Conservation (phyloP, 2,113 vertebrate genomes). For the Neopipo cinnamomea region DNA sequence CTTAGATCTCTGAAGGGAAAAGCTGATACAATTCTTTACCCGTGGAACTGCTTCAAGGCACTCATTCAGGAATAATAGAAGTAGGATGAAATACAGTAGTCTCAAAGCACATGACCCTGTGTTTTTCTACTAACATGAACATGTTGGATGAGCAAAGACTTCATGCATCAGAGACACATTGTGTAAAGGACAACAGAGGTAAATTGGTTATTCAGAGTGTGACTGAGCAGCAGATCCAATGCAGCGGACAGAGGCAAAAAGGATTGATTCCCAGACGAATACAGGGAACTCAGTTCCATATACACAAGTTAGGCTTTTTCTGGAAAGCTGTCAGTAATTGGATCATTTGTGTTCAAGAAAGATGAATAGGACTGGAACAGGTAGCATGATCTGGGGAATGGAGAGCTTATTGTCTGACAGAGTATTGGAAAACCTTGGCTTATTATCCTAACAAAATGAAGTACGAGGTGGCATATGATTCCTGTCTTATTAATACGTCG, state of each 20-base stretch:
- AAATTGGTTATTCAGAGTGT: background rate
- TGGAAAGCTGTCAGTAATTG: background rate
- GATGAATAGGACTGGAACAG: background rate
- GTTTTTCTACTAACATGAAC: background rate
- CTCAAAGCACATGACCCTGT: background rate
- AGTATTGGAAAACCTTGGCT: background rate
- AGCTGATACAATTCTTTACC: background rate
- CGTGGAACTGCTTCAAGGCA: background rate
- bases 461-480: background rate
- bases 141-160: background rate
- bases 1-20: background rate
- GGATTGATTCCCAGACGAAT: background rate
- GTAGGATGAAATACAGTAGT: background rate
- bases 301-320: background rate
- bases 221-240: background rate
- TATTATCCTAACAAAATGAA: conserved; percentile 16
- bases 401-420: background rate
- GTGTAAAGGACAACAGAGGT: background rate
- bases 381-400: background rate
- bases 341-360: background rate
- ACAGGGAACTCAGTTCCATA: background rate
- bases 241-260: background rate
- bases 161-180: background rate
- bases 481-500: conserved; percentile 9
- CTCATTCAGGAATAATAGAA: background rate